Evolutionary conservation across 2,797 vertebrate genomes (phyloP).

Genomic region (Austrolebias charrua): DNA sequence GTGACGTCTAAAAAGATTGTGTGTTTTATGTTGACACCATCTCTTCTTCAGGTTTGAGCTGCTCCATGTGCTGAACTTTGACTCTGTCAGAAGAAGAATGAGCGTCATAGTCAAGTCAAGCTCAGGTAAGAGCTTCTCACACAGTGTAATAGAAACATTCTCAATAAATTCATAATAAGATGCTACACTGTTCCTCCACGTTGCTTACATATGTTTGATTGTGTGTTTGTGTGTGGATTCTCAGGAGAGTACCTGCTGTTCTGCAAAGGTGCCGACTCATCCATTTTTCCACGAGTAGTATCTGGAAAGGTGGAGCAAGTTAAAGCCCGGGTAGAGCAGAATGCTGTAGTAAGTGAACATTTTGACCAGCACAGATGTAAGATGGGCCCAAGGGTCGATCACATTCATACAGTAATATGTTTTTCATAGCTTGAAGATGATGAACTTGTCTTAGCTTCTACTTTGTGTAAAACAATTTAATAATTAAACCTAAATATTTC

Average conservation of each 20-base stretch:
- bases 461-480: neutral
- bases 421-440: neutral
- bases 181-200: neutral
- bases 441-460: neutral
- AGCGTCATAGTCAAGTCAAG: conserved; percentile 92
- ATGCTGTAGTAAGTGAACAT: conserved; percentile 88
- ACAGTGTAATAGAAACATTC: neutral
- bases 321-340: conserved; percentile 90
- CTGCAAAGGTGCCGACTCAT: conserved; percentile 96
- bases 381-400: neutral
- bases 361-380: neutral
- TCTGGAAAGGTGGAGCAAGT: conserved; percentile 96
- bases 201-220: conserved; percentile 14
- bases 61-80: conserved; percentile 92
- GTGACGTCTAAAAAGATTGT: neutral
- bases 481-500: too few species aligned
- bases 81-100: conserved; percentile 96
- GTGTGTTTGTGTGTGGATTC: conserved; percentile 11
- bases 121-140: conserved; percentile 76
- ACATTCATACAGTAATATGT: neutral
- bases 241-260: conserved; percentile 93
- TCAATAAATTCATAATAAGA: conserved; percentile 1
- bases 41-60: conserved; percentile 86
- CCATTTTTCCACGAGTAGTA: conserved; percentile 93
- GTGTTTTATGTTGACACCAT: neutral